Evolutionary conservation across 2,888 invertebrate genomes (phyloP).

Genomic region (Sturmia bella): DNA sequence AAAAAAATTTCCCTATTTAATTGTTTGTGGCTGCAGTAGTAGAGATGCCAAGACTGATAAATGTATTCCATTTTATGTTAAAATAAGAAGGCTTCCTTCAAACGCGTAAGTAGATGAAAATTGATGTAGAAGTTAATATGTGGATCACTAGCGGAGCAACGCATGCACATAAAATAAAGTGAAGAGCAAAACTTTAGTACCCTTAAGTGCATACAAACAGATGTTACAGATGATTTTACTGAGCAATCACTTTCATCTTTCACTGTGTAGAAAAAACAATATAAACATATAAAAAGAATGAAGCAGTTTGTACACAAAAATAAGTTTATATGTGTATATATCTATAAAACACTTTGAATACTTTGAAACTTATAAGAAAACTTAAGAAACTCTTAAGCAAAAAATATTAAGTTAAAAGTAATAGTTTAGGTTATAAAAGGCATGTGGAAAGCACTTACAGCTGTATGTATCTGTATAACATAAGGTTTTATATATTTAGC

Average conservation of each 20-base stretch:
- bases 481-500: constrained; percentile 11
- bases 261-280: no score
- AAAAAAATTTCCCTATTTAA: no score
- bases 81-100: constrained; percentile 7
- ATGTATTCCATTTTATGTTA: constrained; percentile 40
- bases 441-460: not conserved
- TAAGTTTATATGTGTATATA: no score
- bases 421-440: constrained; percentile 6
- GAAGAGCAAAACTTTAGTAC: not conserved
- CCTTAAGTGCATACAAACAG: no score
- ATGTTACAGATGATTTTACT: no score
- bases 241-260: no score
- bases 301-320: not conserved
- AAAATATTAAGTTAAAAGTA: constrained; percentile 36
- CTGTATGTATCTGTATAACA: constrained; percentile 6
- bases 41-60: not conserved
- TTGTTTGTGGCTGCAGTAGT: no score
- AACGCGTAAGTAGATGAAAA: not conserved
- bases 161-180: constrained; percentile 8
- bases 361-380: constrained; percentile 30
- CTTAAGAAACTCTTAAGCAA: constrained; percentile 7
- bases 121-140: constrained; percentile 48
- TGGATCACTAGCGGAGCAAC: not conserved
- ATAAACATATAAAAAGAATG: not conserved
- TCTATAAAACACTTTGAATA: not conserved